phyloP scores from a whole-genome alignment of 2,113 vertebrate species.

The Todiramphus chloris region DNA sequence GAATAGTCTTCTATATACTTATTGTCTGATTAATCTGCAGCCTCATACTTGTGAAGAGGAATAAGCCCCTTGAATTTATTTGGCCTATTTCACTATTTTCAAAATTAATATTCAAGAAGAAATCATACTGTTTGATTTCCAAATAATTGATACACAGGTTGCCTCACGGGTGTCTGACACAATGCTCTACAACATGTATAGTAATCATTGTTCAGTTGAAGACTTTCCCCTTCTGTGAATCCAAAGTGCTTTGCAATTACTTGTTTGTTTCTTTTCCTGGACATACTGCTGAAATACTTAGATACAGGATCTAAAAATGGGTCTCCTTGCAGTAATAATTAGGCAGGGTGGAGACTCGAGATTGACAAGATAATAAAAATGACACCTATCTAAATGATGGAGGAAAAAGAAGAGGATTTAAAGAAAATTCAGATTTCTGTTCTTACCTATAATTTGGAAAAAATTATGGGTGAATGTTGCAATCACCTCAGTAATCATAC shows the following conservation, averaged over 20 bases:
- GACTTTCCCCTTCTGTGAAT: not conserved
- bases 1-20: not conserved
- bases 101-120: slow-evolving; percentile 51
- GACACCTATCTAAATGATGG: not conserved
- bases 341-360: not conserved
- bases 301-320: not conserved
- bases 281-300: not conserved
- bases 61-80: not conserved
- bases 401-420: not conserved
- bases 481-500: not conserved
- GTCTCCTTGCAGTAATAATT: not conserved
- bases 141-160: not conserved
- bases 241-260: not conserved
- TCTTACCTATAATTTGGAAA: not conserved
- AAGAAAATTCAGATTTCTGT: not conserved
- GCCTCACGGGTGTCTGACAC: not conserved
- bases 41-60: not conserved
- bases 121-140: not conserved
- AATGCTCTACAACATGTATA: not conserved
- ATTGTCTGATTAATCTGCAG: not conserved
- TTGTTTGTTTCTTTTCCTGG: not conserved
- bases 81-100: not conserved
- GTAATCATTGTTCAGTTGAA: not conserved
- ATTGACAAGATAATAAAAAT: not conserved
- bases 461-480: not conserved